These are phyloP conservation scores for Peromyscus californicus DNA, from an alignment of 2,113 vertebrate genomes.

Conservation along the genomic window DNA sequence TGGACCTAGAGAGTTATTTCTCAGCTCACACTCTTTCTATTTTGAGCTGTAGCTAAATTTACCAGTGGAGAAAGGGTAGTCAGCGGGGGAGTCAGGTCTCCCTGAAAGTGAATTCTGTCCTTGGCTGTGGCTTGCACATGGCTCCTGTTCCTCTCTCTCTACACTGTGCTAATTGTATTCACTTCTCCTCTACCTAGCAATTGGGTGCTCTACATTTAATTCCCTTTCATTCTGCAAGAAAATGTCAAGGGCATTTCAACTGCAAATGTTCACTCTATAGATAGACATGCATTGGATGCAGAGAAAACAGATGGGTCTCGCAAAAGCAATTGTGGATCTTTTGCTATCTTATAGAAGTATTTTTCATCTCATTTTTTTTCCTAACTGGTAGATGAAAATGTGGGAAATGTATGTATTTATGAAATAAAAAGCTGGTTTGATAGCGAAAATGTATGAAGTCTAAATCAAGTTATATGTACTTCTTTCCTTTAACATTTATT, in stretches of 20 bases:
- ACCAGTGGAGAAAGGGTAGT: neutral
- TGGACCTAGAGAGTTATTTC: neutral
- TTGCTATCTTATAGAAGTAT: neutral
- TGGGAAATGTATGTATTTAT: neutral
- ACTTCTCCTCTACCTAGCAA: neutral
- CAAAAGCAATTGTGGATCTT: neutral
- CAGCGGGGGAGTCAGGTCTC: neutral
- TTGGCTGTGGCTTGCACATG: neutral
- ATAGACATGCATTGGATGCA: neutral
- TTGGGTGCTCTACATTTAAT: conserved; percentile 29
- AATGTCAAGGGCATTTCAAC: conserved; percentile 66
- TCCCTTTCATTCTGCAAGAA: conserved; percentile 28
- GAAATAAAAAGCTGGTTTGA: neutral
- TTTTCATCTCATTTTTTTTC: neutral
- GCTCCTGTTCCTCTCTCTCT: neutral
- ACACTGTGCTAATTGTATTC: conserved; percentile 5
- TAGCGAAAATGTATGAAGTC: neutral
- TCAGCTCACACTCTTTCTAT: neutral
- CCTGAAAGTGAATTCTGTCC: neutral
- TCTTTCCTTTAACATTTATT: neutral
- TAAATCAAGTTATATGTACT: neutral
- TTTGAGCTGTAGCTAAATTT: neutral
- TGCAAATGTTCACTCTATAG: neutral
- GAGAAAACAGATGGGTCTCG: neutral
- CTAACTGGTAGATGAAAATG: neutral